Percentiles rank a stretch among this genome's conserved stretches.
These are phyloP conservation scores for Drosophila diplacantha DNA, from an alignment of 2,888 invertebrate genomes.

Conservation along the genomic window DNA sequence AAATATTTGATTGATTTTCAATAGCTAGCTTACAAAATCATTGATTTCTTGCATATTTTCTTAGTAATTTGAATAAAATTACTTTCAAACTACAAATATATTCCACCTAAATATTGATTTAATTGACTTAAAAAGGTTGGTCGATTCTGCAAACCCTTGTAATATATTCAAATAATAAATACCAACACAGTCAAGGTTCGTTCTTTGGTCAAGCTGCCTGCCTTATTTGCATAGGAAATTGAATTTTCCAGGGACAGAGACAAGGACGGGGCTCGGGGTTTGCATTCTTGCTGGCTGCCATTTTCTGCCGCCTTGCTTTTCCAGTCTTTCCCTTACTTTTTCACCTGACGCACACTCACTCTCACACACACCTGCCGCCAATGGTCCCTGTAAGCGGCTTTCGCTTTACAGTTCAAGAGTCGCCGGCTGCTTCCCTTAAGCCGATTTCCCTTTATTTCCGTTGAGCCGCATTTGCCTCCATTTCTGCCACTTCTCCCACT, in stretches of 20 bases:
- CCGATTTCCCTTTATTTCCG: constrained; percentile 63
- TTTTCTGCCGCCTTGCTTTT: constrained; percentile 22
- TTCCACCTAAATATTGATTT: not conserved
- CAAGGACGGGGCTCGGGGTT: constrained; percentile 23
- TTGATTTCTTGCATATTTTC: not conserved
- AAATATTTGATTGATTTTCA: too few relatives aligned
- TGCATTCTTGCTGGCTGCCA: not conserved
- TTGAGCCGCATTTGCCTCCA: constrained; percentile 3
- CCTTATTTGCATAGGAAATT: constrained; percentile 61
- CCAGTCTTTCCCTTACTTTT: constrained; percentile 27
- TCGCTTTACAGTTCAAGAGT: constrained; percentile 57
- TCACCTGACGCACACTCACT: constrained; percentile 1
- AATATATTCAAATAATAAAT: not conserved
- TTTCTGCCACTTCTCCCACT: not conserved
- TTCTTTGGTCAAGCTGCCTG: constrained; percentile 3
- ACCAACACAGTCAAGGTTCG: too few relatives aligned
- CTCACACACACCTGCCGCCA: constrained; percentile 15
- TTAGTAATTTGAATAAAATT: too few relatives aligned
- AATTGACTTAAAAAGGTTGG: not conserved
- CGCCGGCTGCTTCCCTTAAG: constrained; percentile 44
- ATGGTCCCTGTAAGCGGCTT: constrained; percentile 56
- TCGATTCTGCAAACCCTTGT: not conserved
- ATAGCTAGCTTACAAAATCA: not conserved
- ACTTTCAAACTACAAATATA: accelerated
- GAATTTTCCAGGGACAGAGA: constrained; percentile 43